phyloP scores from a whole-genome alignment of 2,797 vertebrate genomes.

The Chromis chromis region DNA sequence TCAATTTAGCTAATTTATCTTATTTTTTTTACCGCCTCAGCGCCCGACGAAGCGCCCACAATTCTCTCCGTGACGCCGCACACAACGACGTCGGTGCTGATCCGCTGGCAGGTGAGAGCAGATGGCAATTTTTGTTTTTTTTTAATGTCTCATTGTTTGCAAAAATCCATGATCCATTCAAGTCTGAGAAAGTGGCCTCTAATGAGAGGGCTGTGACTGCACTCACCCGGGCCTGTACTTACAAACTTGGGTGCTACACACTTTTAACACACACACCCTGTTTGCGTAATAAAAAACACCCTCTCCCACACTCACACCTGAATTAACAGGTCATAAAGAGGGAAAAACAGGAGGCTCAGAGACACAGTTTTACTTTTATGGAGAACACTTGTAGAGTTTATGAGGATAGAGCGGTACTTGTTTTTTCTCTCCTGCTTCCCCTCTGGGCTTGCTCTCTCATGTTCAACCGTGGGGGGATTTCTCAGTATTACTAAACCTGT shows the following conservation, averaged over 20 bases:
- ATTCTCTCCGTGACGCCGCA: constrained; percentile 94
- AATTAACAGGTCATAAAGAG: constrained; percentile 72
- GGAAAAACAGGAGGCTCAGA: constrained; percentile 62
- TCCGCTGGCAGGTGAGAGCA: constrained; percentile 93
- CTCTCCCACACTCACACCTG: constrained; percentile 59
- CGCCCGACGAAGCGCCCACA: constrained; percentile 86
- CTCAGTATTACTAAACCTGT: constrained; percentile 61
- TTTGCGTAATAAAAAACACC: constrained; percentile 34
- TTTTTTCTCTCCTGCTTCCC: constrained; percentile 29
- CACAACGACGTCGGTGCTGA: constrained; percentile 95
- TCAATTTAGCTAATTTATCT: constrained; percentile 69
- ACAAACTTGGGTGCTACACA: constrained; percentile 17
- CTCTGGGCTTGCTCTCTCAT: constrained; percentile 56
- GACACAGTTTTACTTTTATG: constrained; percentile 69
- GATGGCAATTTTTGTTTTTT: neutral
- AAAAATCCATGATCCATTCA: constrained; percentile 11
- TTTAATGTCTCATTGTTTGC: constrained; percentile 35
- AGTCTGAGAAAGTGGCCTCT: constrained; percentile 36
- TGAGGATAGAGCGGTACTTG: constrained; percentile 55
- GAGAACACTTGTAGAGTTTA: constrained; percentile 70
- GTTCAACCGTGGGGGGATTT: constrained; percentile 63
- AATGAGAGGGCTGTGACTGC: constrained; percentile 41
- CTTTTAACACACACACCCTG: constrained; percentile 26
- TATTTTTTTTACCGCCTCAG: constrained; percentile 66
- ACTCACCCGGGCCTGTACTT: constrained; percentile 38